A percentile compares a stretch with the other conserved stretches of the same genome.
Evolutionary conservation across 2,113 vertebrate species (phyloP).

Genomic region (Chloropsis cyanopogon): DNA sequence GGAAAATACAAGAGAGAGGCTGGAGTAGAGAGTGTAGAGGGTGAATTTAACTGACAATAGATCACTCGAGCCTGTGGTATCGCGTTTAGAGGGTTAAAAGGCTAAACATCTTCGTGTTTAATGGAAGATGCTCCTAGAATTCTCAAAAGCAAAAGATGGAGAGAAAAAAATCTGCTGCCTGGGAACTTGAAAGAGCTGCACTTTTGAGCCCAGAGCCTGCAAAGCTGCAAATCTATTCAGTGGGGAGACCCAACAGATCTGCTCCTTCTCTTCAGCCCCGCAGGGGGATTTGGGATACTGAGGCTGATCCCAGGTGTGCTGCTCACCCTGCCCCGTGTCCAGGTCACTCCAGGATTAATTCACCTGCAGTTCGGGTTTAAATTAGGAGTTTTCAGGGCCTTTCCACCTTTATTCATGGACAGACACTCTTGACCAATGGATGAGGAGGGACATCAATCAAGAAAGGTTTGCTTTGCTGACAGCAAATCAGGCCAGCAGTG

Average conservation of each 20-base stretch:
- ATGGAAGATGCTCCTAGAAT: constrained; percentile 54
- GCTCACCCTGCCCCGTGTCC: fast-evolving
- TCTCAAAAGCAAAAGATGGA: constrained; percentile 46
- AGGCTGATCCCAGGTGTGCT: neutral
- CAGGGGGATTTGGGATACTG: neutral
- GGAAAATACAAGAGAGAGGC: constrained; percentile 38
- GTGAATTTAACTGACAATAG: constrained; percentile 66
- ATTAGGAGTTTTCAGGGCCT: neutral
- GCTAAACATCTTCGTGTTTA: constrained; percentile 47
- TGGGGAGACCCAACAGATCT: neutral
- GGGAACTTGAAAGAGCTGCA: constrained; percentile 42
- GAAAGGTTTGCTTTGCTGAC: neutral
- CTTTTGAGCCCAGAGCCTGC: neutral
- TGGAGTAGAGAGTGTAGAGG: constrained; percentile 24
- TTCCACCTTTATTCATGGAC: neutral
- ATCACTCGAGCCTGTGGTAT: constrained; percentile 47
- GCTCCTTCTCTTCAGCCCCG: neutral
- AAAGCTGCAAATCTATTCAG: neutral
- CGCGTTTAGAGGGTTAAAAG: constrained; percentile 50
- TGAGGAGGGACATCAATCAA: neutral
- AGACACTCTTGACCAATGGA: fast-evolving
- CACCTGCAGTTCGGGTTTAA: neutral
- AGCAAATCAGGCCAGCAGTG: fast-evolving
- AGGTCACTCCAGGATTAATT: neutral
- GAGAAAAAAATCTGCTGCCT: constrained; percentile 36